Base-by-base conservation (phyloP, 2,888 invertebrate species). In the Chrysolina haemoptera region DNA sequence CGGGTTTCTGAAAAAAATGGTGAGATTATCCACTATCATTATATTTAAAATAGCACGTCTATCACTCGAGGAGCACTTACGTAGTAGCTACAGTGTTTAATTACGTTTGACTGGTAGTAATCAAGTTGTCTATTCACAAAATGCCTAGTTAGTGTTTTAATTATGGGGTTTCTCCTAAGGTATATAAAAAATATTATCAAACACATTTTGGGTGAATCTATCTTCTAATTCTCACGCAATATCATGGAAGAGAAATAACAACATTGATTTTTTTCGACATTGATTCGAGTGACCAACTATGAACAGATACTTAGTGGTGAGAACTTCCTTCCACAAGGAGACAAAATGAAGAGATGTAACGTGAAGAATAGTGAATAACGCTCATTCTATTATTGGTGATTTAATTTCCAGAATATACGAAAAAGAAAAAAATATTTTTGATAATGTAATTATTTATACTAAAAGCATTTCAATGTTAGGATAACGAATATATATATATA, bases 91-190 rank as follows among this genome's bases (percentile, higher is more conserved):
- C 72, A 72, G 66, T 75, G 68, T 75, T 76, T 80, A 80, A 80
- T 80, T 78, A 78, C 71, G 74, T 72, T 73, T 71, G 71, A 73
- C 77, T 71, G 70, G 76, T 77, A 71, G 76, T 78, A 79, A 79
- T 81, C 76, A 79, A 79, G 76, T 74, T 81, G 81, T 81, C 81
- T 76, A 76, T 75, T 76, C 70, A 62, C 59, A 67, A 65, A 64
- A 64, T 46, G 65, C 68, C 76, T 76, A 68, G 76, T 78, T 78
- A 75, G 75, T 62, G 35, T 70, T 76, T 78, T 76, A 78, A 78
- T 78, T 71, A 71, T 20, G 20, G 59, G 67, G 62, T 68, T 59
- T 14, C 5, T 9, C 35, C 53, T 20, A 53, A 18, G 43, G 8
- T n/a, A 16, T 16, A 50, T 50, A 2, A n/a, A 50, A 50, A 50